Percentiles rank a stretch among this genome's conserved stretches.
Evolutionary conservation across 2,797 vertebrate species (phyloP).

Genomic region (Parambassis ranga): DNA sequence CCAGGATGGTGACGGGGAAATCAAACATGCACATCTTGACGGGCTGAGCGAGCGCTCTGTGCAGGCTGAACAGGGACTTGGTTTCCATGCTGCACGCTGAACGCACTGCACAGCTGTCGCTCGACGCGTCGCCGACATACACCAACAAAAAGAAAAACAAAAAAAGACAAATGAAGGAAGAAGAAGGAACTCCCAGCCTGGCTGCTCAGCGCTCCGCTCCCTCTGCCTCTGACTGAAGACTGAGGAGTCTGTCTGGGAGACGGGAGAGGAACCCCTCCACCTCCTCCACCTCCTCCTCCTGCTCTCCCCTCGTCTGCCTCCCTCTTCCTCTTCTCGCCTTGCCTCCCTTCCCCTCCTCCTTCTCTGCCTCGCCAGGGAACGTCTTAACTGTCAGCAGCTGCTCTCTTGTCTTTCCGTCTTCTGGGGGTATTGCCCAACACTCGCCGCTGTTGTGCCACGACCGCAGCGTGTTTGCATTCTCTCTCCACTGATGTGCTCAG

Average conservation of each 20-base stretch:
- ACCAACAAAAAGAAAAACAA: neutral
- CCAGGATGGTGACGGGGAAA: conserved; percentile 85
- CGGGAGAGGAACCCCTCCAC: conserved; percentile 28
- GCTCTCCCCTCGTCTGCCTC: neutral
- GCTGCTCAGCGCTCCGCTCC: too few species aligned
- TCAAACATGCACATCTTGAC: conserved; percentile 90
- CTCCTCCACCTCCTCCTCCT: conserved; percentile 12
- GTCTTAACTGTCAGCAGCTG: conserved; percentile 55
- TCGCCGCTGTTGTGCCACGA: conserved; percentile 34
- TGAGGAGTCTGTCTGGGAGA: conserved; percentile 34
- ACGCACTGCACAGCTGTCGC: neutral
- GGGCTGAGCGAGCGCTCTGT: conserved; percentile 87
- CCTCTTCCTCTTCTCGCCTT: conserved; percentile 9
- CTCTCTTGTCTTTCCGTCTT: conserved; percentile 49
- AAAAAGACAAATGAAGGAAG: neutral
- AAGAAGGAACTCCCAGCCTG: conserved; percentile 23
- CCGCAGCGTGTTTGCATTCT: conserved; percentile 17
- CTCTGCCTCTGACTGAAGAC: conserved; percentile 21
- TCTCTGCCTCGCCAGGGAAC: conserved; percentile 22
- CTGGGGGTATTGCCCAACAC: conserved; percentile 48
- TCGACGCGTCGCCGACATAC: neutral
- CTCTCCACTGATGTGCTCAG: neutral
- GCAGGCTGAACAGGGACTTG: conserved; percentile 85
- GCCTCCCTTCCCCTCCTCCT: conserved; percentile 1
- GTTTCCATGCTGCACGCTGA: conserved; percentile 79